phyloP scores from a whole-genome alignment of 2,888 invertebrate genomes.

The Eupeodes luniger region DNA sequence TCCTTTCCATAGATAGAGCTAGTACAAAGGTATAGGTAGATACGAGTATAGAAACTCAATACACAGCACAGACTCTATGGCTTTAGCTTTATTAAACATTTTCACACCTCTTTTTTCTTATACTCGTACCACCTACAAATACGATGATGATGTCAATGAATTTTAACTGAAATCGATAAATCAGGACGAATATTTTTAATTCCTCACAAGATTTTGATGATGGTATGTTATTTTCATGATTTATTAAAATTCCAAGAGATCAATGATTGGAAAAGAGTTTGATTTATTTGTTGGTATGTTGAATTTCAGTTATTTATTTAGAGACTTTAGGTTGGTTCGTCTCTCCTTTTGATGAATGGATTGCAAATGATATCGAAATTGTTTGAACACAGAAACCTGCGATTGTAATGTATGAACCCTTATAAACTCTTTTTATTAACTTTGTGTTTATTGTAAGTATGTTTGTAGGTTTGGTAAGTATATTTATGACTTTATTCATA shows the following conservation, averaged over 20 bases:
- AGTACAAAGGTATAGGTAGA: background rate
- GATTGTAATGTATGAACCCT: too few species aligned
- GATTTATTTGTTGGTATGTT: background rate
- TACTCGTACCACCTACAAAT: background rate
- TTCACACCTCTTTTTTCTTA: slow-evolving; percentile 2
- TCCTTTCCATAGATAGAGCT: background rate
- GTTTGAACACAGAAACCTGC: too few species aligned
- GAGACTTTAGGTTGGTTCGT: too few species aligned
- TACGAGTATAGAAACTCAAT: too few species aligned
- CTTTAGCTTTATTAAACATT: slow-evolving; percentile 14
- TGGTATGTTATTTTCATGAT: slow-evolving; percentile 11
- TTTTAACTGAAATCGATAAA: slow-evolving; percentile 4
- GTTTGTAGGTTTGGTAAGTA: too few species aligned
- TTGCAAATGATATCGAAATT: too few species aligned
- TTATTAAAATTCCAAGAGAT: slow-evolving; percentile 5
- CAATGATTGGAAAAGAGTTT: background rate
- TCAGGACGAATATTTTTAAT: slow-evolving; percentile 16
- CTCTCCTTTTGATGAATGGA: too few species aligned
- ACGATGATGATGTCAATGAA: slow-evolving; percentile 2
- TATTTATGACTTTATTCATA: too few species aligned
- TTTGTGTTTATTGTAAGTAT: too few species aligned
- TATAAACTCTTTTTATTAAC: too few species aligned
- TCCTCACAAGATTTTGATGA: background rate
- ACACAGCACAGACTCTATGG: background rate
- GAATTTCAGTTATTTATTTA: background rate